Evolutionary conservation across 2,797 vertebrate genomes (phyloP), one percentile per base, ranked within the genome.

Genomic region (Brachymystax lenok): DNA sequence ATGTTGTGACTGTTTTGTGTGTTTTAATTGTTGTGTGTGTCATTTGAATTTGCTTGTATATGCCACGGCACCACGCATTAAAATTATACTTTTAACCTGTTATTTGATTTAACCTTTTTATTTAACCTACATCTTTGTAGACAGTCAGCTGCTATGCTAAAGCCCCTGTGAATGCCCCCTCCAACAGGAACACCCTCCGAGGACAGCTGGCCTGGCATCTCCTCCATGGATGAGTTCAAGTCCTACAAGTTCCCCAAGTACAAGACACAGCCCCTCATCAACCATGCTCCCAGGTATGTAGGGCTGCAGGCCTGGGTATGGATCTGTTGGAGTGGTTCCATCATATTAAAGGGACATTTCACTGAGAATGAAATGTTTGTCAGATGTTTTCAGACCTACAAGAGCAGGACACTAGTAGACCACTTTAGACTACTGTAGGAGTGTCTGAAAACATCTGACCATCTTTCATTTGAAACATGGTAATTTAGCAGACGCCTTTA

Each of bases 191-290:
- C 96, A 82, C 97, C 97, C 14, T 95, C 95, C 83, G 97, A 98
- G 86, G 97, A 98, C 92, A 97, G 92, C 79, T 99, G 97, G 97
- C 94, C 97, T 56, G 96, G 97, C 82, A 96, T 98, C 91, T 96
- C 94, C 83, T 96, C 96, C 83, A 96, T 96, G 82, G 97, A 98
- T 51, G 97, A 99, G 87, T 98, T 98, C 90, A 97, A 96, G 94
- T 96, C 98, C 87, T 96, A 98, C 90, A 98, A 96, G 90, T 99
- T 99, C 78, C 96, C 97, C 75, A 99, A 98, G 87, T 99, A 98
- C 84, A 98, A 98, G 84, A 86, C 94, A 24, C 97, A 98, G 83
- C 96, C 96, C 59, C 94, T 99, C 68, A 96, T 99, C 86, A 98
- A 97, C 90, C 97, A 99, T 51, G 97, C 97, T 12, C 97, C 97